Conservation (phyloP, 2,888 invertebrate genomes). For the Choristoneura rosaceana region DNA sequence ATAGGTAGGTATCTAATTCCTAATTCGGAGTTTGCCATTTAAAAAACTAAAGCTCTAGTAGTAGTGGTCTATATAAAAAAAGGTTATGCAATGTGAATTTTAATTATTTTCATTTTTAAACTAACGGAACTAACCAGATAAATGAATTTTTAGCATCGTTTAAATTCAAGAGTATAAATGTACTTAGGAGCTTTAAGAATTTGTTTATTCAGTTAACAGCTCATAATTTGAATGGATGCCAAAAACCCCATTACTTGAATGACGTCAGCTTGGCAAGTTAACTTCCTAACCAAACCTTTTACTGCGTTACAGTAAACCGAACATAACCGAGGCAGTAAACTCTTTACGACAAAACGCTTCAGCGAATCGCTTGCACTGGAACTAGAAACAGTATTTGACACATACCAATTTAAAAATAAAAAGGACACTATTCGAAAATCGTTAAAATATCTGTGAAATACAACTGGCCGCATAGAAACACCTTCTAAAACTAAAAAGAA, state of each 20-base stretch:
- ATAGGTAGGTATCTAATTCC: neutral
- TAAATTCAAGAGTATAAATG: too few relatives aligned
- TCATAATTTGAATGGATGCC: conserved; percentile 19
- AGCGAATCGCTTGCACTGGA: conserved; percentile 11
- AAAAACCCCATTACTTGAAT: conserved; percentile 21
- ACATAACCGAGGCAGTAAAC: conserved; percentile 37
- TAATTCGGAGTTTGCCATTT: neutral
- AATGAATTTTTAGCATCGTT: too few relatives aligned
- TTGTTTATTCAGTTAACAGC: conserved; percentile 8
- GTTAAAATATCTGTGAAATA: conserved; percentile 5
- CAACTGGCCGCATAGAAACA: neutral
- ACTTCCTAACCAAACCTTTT: conserved; percentile 37
- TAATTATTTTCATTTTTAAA: too few relatives aligned
- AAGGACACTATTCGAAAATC: conserved; percentile 7
- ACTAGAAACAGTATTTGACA: conserved; percentile 15
- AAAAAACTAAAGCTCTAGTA: too few relatives aligned
- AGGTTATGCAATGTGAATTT: too few relatives aligned
- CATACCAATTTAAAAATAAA: conserved; percentile 3
- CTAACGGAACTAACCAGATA: too few relatives aligned
- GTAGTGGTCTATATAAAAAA: too few relatives aligned
- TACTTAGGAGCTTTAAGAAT: neutral
- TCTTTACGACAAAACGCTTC: conserved; percentile 34
- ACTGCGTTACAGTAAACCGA: conserved; percentile 28
- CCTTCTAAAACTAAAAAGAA: conserved; percentile 8
- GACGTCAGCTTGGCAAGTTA: conserved; percentile 30